Conservation (phyloP, 2,888 invertebrate species). For the Strigamia crassipes region DNA sequence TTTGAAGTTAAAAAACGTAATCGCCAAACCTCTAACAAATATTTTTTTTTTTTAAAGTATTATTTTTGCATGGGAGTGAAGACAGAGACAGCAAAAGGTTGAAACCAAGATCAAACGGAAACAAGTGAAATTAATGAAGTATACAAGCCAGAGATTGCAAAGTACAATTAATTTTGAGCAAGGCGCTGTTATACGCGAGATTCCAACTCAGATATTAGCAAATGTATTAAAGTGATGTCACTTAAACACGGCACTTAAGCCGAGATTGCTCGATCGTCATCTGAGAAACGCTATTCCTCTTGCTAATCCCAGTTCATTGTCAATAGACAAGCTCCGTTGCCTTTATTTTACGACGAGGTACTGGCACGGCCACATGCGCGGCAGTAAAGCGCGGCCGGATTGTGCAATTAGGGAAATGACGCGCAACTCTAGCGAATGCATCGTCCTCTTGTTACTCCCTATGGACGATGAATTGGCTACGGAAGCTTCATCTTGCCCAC, state of each 20-base stretch:
- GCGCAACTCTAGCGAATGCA: background rate
- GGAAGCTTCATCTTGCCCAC: constrained; percentile 18
- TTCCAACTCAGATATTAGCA: background rate
- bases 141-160: background rate
- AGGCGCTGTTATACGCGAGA: background rate
- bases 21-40: no score
- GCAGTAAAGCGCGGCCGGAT: constrained; percentile 19
- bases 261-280: constrained; percentile 7
- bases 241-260: background rate
- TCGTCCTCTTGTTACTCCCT: background rate
- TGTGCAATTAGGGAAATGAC: constrained; percentile 23
- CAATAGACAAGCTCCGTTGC: constrained; percentile 30
- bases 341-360: constrained; percentile 23
- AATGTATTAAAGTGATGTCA: background rate
- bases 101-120: background rate
- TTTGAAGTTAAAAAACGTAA: no score
- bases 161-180: background rate
- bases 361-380: constrained; percentile 6
- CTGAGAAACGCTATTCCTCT: background rate
- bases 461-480: constrained; percentile 12
- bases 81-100: no score
- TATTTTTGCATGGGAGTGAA: no score
- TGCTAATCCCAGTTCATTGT: constrained; percentile 23
- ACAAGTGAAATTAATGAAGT: background rate
- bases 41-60: no score